Conservation (phyloP, 2,113 vertebrate species). For the Opisthocomus hoazin region DNA sequence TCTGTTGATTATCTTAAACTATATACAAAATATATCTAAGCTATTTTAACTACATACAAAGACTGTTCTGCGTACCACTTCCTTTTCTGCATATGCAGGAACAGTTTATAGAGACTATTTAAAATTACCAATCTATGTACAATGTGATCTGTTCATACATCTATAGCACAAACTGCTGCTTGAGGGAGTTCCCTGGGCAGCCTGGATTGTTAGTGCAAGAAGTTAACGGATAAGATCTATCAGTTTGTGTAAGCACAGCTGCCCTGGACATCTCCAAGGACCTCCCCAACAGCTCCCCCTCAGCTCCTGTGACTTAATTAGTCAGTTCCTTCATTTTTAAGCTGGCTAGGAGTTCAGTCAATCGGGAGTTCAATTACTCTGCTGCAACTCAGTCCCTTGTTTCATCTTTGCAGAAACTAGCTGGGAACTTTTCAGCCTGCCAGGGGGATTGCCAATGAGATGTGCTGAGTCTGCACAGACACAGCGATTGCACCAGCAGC, state of each 20-base stretch:
- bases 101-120: not conserved
- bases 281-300: not conserved
- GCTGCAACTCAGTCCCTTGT: not conserved
- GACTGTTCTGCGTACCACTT: not conserved
- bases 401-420: not conserved
- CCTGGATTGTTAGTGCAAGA: not conserved
- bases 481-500: not conserved
- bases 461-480: not conserved
- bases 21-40: not conserved
- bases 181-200: not conserved
- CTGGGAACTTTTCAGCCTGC: not conserved
- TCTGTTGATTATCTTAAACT: not conserved
- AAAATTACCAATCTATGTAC: not conserved
- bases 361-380: not conserved
- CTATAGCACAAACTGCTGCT: not conserved
- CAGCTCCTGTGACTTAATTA: not conserved
- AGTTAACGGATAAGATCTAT: not conserved
- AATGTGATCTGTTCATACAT: not conserved
- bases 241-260: not conserved
- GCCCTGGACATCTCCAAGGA: not conserved
- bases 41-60: not conserved
- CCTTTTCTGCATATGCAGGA: not conserved
- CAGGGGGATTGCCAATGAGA: accelerated
- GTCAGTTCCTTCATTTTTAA: not conserved
- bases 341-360: not conserved